Conservation (phyloP, 1,140 invertebrate species). For the Orchestia grillus region DNA sequence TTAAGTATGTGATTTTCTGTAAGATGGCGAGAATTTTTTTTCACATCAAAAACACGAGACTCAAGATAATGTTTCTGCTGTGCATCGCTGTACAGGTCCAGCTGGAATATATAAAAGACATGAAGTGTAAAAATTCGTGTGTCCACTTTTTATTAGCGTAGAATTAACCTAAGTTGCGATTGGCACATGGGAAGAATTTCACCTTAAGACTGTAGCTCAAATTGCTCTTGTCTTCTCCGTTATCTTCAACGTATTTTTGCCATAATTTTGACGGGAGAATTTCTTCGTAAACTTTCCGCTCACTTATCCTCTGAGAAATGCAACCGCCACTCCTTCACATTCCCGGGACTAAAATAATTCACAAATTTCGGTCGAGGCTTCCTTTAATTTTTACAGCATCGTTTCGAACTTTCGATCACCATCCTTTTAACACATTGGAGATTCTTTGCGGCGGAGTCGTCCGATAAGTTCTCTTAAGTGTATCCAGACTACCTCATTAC, state of each 20-base stretch:
- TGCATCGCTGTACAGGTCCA: too few relatives aligned
- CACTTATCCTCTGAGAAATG: not conserved
- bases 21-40: too few relatives aligned
- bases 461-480: constrained; percentile 34
- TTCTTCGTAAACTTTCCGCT: not conserved
- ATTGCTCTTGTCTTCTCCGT: not conserved
- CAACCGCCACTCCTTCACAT: not conserved
- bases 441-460: not conserved
- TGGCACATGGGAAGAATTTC: too few relatives aligned
- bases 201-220: not conserved
- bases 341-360: not conserved
- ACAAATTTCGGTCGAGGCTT: not conserved
- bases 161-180: too few relatives aligned
- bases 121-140: too few relatives aligned
- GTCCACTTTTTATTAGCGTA: too few relatives aligned
- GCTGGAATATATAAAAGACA: too few relatives aligned
- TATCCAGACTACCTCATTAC: constrained; percentile 53
- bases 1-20: too few relatives aligned
- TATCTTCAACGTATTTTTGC: not conserved
- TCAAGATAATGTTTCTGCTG: too few relatives aligned
- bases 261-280: not conserved
- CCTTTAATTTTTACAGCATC: constrained; percentile 26
- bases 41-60: too few relatives aligned
- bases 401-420: not conserved
- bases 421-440: constrained; percentile 5